Percentiles rank a stretch among this genome's conserved stretches.
Conservation (phyloP, 2,797 vertebrate genomes). For the Pantherophis vulpinus region DNA sequence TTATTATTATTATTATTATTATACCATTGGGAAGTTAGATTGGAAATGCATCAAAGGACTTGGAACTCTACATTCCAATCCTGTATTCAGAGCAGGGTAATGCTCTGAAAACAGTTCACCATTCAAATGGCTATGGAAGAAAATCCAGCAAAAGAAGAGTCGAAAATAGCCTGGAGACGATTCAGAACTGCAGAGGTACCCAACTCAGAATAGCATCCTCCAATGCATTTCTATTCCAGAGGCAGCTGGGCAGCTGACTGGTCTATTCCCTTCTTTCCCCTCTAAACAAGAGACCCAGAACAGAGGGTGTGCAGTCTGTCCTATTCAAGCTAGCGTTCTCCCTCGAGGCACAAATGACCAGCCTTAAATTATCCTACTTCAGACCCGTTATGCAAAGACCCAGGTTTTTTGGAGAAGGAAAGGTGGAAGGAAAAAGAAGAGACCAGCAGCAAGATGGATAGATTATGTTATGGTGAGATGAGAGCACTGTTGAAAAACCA, state of each 20-base stretch:
- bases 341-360: not conserved
- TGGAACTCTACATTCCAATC: not conserved
- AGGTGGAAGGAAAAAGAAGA: not conserved
- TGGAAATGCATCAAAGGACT: not conserved
- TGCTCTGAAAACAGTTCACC: not conserved
- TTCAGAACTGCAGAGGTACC: not conserved
- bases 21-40: not conserved
- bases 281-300: not conserved
- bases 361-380: not conserved
- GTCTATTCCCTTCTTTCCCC: not conserved
- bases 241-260: not conserved
- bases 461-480: not conserved
- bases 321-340: not conserved
- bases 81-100: not conserved
- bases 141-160: not conserved
- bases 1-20: not conserved
- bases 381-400: not conserved
- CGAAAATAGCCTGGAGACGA: not conserved
- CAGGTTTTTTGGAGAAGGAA: not conserved
- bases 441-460: not conserved
- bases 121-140: not conserved
- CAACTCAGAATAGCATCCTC: not conserved
- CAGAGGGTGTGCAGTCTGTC: not conserved
- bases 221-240: not conserved
- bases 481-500: not conserved